Evolutionary conservation across 2,888 invertebrate genomes (phyloP), one percentile per base, ranked within the genome.

Genomic region (Calliopum simillimum): DNA sequence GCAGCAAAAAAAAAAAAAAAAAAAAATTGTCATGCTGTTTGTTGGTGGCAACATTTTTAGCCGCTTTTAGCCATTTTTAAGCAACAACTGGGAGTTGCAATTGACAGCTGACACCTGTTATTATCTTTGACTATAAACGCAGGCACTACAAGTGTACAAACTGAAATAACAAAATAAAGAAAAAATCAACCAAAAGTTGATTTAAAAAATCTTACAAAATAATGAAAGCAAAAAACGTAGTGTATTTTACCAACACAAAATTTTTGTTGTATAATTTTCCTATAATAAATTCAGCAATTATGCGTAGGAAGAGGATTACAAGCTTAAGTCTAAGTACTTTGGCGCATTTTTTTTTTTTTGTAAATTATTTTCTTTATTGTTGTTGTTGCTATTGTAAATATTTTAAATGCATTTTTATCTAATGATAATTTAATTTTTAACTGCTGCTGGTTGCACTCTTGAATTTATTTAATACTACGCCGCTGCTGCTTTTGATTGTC

Each of bases 31-130:
- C 19, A 69, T 73, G 65, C 61, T 62, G 68, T 68, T 59, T 62
- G 68, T 68, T 59, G 65, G 65, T 62, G 56, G 19, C 58, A 71
- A 16, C 51, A 59, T 51, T 68, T 43, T 21, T 33, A 33, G 8
- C 33, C 33, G 33, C 33, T 33, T 33, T 33, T 43, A 33, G 51
- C 53, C 41, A 53, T 64, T 66, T 55, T 46, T 68, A 51, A 16
- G 64, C 43, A 73, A 70, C 74, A 44, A 66, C 55, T 75, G 76
- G 73, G 75, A 74, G 76, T 74, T 73, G 68, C 69, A 69, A 70
- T 44, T 75, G 74, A 73, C 75, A 75, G 76, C 75, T 75, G 76
- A 74, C 76, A 77, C 76, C 77, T 77, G 77, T 74, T 73, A 76
- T 77, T 76, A 19, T 14, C 19, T 55, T n/a, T 14, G 55, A 23